Conservation (phyloP, 1,140 invertebrate species). For the Aleiodes sp. region DNA sequence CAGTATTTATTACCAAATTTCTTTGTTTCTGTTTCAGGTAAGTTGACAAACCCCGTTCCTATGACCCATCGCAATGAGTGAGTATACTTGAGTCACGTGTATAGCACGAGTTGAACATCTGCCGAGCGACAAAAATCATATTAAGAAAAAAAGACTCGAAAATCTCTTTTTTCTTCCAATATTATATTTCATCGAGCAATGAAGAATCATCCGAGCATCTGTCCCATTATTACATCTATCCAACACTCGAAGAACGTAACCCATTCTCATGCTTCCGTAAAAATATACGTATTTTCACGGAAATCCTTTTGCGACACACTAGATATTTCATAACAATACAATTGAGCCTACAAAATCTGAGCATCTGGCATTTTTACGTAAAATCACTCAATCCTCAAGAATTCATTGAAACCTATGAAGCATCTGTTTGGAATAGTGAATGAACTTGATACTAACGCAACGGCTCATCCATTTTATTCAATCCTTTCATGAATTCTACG, state of each 20-base stretch:
- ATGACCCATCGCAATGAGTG: background rate
- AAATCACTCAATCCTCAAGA: too few relatives aligned
- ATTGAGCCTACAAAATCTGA: background rate
- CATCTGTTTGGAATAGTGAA: too few relatives aligned
- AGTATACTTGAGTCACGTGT: background rate
- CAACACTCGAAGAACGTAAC: background rate
- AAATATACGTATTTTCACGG: background rate
- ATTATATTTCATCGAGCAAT: too few relatives aligned
- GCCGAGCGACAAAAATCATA: too few relatives aligned
- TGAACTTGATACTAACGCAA: too few relatives aligned
- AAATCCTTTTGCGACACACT: constrained; percentile 7
- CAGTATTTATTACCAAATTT: background rate
- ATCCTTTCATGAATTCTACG: background rate
- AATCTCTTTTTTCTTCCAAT: too few relatives aligned
- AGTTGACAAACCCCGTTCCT: background rate
- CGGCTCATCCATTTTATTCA: too few relatives aligned
- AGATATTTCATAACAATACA: background rate
- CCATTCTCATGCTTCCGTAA: background rate
- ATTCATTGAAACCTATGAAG: too few relatives aligned
- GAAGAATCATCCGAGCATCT: background rate
- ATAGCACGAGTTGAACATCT: too few relatives aligned
- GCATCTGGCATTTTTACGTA: constrained; percentile 9
- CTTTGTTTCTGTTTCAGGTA: background rate
- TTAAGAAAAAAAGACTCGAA: too few relatives aligned
- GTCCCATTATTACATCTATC: background rate